These are phyloP conservation scores for Eupithecia vulgata DNA, from an alignment of 2,888 invertebrate species.

Conservation along the genomic window DNA sequence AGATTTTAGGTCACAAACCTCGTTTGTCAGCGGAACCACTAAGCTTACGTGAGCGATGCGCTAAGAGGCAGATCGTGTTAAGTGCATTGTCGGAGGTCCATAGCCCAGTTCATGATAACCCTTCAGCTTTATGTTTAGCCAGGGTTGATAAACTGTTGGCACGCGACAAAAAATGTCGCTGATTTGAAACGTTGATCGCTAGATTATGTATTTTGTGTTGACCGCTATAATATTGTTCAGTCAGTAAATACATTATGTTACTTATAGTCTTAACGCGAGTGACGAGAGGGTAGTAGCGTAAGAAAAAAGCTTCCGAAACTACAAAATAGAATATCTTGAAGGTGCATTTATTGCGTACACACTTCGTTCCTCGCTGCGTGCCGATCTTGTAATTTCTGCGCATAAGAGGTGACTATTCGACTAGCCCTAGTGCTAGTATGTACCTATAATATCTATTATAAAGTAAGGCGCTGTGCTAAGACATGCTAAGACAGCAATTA, in stretches of 20 bases:
- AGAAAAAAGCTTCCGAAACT: background rate
- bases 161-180: slow-evolving; percentile 17
- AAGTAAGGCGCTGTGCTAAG: background rate
- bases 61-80: slow-evolving; percentile 32
- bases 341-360: background rate
- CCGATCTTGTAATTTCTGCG: background rate
- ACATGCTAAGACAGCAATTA: slow-evolving; percentile 8
- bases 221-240: background rate
- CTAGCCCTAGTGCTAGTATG: background rate
- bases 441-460: background rate
- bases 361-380: background rate
- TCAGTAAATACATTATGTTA: background rate
- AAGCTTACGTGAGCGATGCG: slow-evolving; percentile 25
- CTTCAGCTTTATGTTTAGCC: slow-evolving; percentile 11
- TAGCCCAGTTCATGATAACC: slow-evolving; percentile 22
- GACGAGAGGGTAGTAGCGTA: background rate
- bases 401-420: background rate
- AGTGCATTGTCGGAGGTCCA: slow-evolving; percentile 20
- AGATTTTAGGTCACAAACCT: slow-evolving; percentile 20
- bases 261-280: background rate
- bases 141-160: slow-evolving; percentile 19
- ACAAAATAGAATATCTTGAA: background rate
- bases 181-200: background rate
- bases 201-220: no score
- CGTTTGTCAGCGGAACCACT: slow-evolving; percentile 24